Evolutionary conservation across 2,888 invertebrate genomes (phyloP).

Genomic region (Tortrix viridana): DNA sequence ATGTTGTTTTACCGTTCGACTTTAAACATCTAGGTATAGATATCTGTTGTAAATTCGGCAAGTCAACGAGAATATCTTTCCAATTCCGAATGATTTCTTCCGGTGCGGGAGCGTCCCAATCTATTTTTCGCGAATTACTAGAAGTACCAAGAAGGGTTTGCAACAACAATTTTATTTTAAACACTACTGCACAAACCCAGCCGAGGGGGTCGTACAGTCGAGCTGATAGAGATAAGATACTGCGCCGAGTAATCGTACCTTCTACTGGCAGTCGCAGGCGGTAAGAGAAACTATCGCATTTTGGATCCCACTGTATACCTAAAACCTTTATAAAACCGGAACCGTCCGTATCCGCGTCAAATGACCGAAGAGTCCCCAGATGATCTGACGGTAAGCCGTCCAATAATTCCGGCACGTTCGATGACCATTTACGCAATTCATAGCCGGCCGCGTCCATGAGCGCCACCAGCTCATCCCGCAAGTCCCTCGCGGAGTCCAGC

Average conservation of each 20-base stretch:
- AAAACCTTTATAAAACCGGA: conserved; percentile 18
- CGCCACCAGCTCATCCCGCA: conserved; percentile 1
- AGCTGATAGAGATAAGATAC: not conserved
- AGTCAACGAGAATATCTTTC: not conserved
- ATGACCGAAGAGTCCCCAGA: conserved; percentile 4
- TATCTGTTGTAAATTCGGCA: too few species aligned
- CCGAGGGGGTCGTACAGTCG: not conserved
- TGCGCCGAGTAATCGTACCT: not conserved
- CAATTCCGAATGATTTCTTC: not conserved
- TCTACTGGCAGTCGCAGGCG: not conserved
- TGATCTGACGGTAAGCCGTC: conserved; percentile 11
- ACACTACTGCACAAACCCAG: conserved; percentile 4
- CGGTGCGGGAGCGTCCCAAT: conserved; percentile 1
- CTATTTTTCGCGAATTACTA: not conserved
- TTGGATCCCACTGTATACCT: conserved; percentile 28
- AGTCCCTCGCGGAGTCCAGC: not conserved
- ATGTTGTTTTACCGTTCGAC: too few species aligned
- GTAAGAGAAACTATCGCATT: conserved; percentile 15
- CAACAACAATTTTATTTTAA: conserved; percentile 2
- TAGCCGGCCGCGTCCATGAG: conserved; percentile 15
- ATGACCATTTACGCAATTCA: conserved; percentile 25
- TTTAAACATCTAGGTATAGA: too few species aligned
- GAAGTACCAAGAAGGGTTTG: not conserved
- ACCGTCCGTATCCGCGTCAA: conserved; percentile 12
- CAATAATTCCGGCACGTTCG: conserved; percentile 10